Evolutionary conservation across 1,140 invertebrate species (phyloP), one percentile per base, ranked within the genome.

Genomic region (Copidosoma floridanum): DNA sequence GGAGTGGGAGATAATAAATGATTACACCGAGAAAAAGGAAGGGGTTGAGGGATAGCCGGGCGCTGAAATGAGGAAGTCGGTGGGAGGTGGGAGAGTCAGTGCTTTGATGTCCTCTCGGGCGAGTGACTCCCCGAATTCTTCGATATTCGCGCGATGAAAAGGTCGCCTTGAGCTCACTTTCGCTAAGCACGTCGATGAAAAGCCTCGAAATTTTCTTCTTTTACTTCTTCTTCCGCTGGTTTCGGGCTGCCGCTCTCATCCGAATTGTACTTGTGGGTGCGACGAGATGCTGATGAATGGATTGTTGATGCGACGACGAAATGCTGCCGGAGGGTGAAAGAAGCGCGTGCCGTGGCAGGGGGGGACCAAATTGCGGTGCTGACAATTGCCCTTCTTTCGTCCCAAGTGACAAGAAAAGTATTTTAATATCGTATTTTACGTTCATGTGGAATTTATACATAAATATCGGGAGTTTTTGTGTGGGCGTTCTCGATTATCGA

Each of bases 81-180:
- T 51, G 44, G 10, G 48, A 51, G 14, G 32, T 23, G 24, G 32
- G 6, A 35, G 20, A 8, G 59, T 67, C 67, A 47, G 62, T 63
- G 64, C 77, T 80, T 80, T 80, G 78, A 80, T 78, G 76, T 79
- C 64, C 68, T 72, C 72, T 68, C 68, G 67, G 69, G 72, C 62
- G 68, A 79, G 70, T 71, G 68, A 71, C 78, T 77, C 77, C 77
- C 79, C 77, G 77, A 79, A 80, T 78, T 79, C 77, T 78, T 74
- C 77, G 72, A 80, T 79, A 79, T 78, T 76, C 71, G 61, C 66
- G 70, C 72, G 75, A 80, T 79, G 78, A 79, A 80, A 79, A 79
- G 78, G n/a, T 71, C 68, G 68, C 69, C 51, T 53, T n/a, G n/a
- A n/a, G n/a, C n/a, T n/a, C n/a, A n/a, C n/a, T n/a, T n/a, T n/a